Base-by-base conservation (phyloP, 1,140 invertebrate genomes). In the Drosophila teissieri region DNA sequence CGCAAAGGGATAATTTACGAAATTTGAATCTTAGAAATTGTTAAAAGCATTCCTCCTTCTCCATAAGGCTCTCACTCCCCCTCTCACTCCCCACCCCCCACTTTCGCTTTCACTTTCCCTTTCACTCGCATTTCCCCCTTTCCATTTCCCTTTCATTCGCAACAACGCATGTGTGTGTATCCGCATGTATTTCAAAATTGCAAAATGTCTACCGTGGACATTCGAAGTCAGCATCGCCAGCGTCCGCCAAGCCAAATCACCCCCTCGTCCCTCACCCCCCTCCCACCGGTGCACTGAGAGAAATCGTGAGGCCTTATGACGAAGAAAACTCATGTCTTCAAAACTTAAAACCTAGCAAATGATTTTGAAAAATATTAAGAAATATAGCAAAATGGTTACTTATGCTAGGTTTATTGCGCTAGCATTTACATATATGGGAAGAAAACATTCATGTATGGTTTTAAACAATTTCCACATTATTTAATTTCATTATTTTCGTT, bases 1-100 rank as follows among this genome's bases (percentile, higher is more conserved):
- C 85, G 74, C 84, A 89, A 89, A 89, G 84, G 84, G 84, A 89
- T 89, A 89, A 89, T 89, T 89, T 89, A 89, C 84, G 80, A 89
- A 89, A 89, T 89, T 89, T 89, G 84, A 89, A 89, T 89, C 84
- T 89, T 89, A 90, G 84, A 89, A 89, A 89, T 84, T 89, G 84
- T 89, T 89, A 89, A 89, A 89, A 90, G 82, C 82, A 80, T 78
- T 85, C 73, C 64, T 45, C 58, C 34, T 34, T 37, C 49, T 17
- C 22, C 36, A 27, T 19, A 22, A 31, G 24, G 22, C 37, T 46
- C 12, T 7, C 22, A 19, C 45, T 17, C 45, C 17, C 19, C 3
- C 7, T 15, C 14, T 12, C 42, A 12, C 12, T 31, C 15, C 11
- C 12, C 49, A 5, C 5, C 14, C 1, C 34, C 27, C 15, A n/a